Evolutionary conservation across 1,140 invertebrate species (phyloP), one percentile per base, ranked within the genome.

Genomic region (Cyclargus thomasi): DNA sequence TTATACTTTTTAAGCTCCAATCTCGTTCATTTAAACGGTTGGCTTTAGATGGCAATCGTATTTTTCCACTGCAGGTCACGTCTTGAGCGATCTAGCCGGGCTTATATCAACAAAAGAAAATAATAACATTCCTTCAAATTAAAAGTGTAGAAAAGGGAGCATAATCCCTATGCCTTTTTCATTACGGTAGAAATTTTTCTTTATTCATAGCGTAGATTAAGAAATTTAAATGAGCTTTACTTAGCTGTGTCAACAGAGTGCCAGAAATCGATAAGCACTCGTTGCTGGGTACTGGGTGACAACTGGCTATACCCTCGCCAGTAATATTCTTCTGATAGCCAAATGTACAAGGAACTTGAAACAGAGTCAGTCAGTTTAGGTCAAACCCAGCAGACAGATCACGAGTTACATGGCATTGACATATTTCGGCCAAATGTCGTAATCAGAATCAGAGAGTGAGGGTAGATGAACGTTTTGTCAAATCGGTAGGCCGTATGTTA

Each of bases 1-100:
- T 92, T 92, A 92, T 92, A 93, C 92, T 92, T 92, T 92, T 92
- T 92, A 92, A 92, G 91, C 92, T 88, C 92, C 92, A 92, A 92
- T 92, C 92, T 92, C 91, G 88, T 92, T 91, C 92, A 92, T 92
- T 91, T 92, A 92, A 92, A 92, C 91, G 92, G 89, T 91, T 92
- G 91, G 92, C 91, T 92, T 92, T 92, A 91, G 91, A 90, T 90
- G 88, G 84, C 89, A 92, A 93, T 92, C 92, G 91, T 92, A 92
- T 92, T 93, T 93, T 92, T 92, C 92, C 88, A 91, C 86, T 91
- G 87, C 90, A 91, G 88, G 91, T 92, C 92, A 93, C 92, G 92
- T 92, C 91, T 91, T 90, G 91, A 83, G 84, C 83, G 85, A 83
- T 88, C 88, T 88, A 81, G 74, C 79, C 88, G 90, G 88, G 91